phyloP scores from a whole-genome alignment of 2,113 vertebrate species.

The Sylvilagus bachmani region DNA sequence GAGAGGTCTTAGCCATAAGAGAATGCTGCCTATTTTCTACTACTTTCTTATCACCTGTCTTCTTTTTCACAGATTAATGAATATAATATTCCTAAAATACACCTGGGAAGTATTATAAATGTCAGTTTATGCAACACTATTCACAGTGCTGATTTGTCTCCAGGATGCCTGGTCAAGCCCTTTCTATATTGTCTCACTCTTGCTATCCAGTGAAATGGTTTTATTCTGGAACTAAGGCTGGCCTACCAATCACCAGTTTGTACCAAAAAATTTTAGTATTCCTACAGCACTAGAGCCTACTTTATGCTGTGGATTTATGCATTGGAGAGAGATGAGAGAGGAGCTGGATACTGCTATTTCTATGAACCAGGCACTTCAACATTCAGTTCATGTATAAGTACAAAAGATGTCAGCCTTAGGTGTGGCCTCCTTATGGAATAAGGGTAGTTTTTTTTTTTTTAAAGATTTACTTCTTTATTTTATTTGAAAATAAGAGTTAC shows the following conservation, averaged over 20 bases:
- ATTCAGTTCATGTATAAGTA: background rate
- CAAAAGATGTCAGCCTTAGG: background rate
- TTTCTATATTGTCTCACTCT: background rate
- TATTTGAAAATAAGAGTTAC: no score
- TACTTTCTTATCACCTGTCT: background rate
- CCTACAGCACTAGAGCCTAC: background rate
- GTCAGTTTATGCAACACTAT: background rate
- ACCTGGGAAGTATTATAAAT: background rate
- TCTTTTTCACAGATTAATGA: background rate
- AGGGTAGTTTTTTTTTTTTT: no score
- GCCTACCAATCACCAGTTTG: background rate
- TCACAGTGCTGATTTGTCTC: background rate
- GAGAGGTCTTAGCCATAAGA: background rate
- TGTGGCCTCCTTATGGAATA: conserved; percentile 36
- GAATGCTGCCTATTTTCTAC: background rate
- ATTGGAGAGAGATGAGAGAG: background rate
- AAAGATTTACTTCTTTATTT: no score
- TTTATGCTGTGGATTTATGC: background rate
- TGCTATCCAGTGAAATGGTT: background rate
- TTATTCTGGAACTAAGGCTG: background rate
- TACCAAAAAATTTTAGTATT: background rate
- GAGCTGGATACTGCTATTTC: background rate
- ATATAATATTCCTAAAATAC: background rate
- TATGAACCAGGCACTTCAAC: background rate
- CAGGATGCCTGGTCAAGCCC: background rate